Conservation (phyloP, 1,140 invertebrate genomes). For the Sycophila sp. region DNA sequence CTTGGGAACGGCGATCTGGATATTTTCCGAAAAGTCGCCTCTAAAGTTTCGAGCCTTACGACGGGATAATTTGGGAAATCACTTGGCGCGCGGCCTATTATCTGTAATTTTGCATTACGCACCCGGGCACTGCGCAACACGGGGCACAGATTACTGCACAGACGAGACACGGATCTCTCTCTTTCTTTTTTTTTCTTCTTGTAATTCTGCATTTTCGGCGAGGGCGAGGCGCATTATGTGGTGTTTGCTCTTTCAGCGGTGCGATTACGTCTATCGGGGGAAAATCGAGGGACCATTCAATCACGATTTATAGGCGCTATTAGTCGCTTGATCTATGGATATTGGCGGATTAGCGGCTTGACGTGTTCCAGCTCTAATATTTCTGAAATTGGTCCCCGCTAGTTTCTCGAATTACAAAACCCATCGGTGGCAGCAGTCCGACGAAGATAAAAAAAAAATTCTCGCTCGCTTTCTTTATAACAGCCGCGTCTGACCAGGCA, state of each 20-base stretch:
- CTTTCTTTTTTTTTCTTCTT: neutral
- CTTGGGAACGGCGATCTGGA: neutral
- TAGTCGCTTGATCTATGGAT: no score
- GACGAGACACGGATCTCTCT: neutral
- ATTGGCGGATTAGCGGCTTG: no score
- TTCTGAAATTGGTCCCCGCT: no score
- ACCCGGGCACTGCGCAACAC: neutral
- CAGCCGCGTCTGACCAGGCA: neutral
- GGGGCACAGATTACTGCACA: neutral
- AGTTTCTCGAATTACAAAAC: neutral
- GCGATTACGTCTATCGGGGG: neutral
- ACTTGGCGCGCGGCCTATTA: conserved; percentile 3
- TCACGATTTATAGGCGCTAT: no score
- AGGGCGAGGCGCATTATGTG: no score
- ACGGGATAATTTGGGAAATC: neutral
- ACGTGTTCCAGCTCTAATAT: no score
- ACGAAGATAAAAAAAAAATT: no score
- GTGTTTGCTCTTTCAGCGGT: neutral
- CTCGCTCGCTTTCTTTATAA: no score
- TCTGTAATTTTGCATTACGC: conserved; percentile 27
- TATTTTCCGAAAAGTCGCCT: neutral
- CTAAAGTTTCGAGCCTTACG: neutral
- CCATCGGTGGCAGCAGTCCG: no score
- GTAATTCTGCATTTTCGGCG: neutral
- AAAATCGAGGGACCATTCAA: no score